Evolutionary conservation across 2,888 invertebrate genomes (phyloP), one percentile per base, ranked within the genome.

Genomic region (Charanyca ferruginea): DNA sequence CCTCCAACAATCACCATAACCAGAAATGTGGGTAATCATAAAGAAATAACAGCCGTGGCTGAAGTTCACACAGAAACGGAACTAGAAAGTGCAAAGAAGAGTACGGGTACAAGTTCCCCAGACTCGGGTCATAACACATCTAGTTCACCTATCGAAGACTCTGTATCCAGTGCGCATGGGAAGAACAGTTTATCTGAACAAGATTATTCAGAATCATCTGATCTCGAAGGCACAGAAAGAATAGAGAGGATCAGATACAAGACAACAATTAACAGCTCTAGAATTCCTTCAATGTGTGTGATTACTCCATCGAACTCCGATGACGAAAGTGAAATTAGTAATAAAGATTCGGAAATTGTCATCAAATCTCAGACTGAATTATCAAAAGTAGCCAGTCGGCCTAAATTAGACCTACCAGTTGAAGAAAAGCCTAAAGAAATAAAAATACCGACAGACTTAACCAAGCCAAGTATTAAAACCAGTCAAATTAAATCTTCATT

Each of bases 261-360:
- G 93, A 98, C 98, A 0, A 97, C 98, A 1, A 98, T 98, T 48
- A 98, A 97, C 85, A 97, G 98, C 58, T 98, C 98, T 81, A 96
- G 98, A 80, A 98, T 98, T 86, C 98, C 98, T 1, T 98, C 98
- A 6, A 98, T 98, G 97, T 98, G 98, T 91, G 98, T 98, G 3
- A 98, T 98, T 55, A 98, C 98, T 18, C 98, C 98, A 5, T 97
- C 97, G 0, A 97, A 97, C 71, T 98, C 98, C 74, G 98, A 98
- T 82, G 98, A 98, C 85, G 98, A 98, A 89, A 97, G 97, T 77
- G 96, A 96, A 88, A 88, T 84, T 42, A 92, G 91, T 80, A 87
- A 84, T 65, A 94, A 92, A 85, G 90, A 89, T 49, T 83, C 86
- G 16, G 91, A 90, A 41, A 78, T 75, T 4, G 61, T 72, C 20